Conservation (phyloP, 2,113 vertebrate genomes). For the Procavia capensis region DNA sequence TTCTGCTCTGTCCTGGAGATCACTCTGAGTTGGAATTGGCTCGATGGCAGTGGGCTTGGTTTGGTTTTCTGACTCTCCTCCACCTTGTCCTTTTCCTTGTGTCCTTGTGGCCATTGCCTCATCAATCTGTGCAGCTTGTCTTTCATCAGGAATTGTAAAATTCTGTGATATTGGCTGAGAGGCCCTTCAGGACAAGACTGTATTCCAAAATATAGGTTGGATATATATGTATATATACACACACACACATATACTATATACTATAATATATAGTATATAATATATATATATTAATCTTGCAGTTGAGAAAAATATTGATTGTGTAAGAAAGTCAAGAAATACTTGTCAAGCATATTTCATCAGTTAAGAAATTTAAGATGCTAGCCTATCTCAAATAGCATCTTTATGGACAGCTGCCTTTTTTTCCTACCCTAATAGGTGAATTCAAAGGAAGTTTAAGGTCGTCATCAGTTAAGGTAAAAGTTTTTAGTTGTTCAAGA, state of each 20-base stretch:
- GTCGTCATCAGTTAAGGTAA: not conserved
- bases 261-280: too few species aligned
- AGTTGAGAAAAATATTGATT: not conserved
- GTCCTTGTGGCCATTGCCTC: not conserved
- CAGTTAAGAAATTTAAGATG: not conserved
- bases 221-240: too few species aligned
- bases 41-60: too few species aligned
- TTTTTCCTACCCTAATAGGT: not conserved
- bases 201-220: not conserved
- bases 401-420: not conserved
- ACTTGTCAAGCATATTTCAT: not conserved
- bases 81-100: too few species aligned
- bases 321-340: not conserved
- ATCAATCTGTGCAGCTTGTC: not conserved
- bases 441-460: not conserved
- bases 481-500: not conserved
- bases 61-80: too few species aligned
- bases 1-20: too few species aligned
- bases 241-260: too few species aligned
- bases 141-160: not conserved
- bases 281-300: not conserved
- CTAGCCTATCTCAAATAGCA: not conserved
- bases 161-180: not conserved
- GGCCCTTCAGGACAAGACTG: not conserved
- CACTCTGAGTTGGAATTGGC: too few species aligned